A percentile compares a stretch with the other conserved stretches of the same genome.
These are phyloP conservation scores for Drosophila neonasuta DNA, from an alignment of 2,888 invertebrate species.

Conservation along the genomic window DNA sequence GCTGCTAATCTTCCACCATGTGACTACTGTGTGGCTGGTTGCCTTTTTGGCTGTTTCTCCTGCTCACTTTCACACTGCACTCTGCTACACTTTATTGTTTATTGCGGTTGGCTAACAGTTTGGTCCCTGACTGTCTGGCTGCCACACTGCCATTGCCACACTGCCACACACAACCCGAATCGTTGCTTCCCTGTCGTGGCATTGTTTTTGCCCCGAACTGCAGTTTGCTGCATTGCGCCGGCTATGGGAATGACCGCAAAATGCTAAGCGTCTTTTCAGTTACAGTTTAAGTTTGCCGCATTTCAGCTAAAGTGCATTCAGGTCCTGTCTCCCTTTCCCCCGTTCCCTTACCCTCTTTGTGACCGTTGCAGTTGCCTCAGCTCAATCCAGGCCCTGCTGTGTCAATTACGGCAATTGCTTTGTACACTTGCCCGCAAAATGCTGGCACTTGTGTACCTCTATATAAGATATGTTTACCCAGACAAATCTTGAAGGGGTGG, in stretches of 20 bases:
- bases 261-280: slow-evolving; percentile 71
- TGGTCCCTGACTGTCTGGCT: slow-evolving; percentile 44
- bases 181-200: slow-evolving; percentile 40
- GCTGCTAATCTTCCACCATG: slow-evolving; percentile 69
- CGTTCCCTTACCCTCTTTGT: too few relatives aligned
- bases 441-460: slow-evolving; percentile 61
- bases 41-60: slow-evolving; percentile 63
- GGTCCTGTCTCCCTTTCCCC: slow-evolving; percentile 9
- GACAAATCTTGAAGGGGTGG: slow-evolving; percentile 10
- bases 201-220: slow-evolving; percentile 51
- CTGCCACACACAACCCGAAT: neutral
- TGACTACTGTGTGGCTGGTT: slow-evolving; percentile 58
- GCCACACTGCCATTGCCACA: neutral
- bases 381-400: slow-evolving; percentile 38
- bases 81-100: slow-evolving; percentile 73
- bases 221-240: slow-evolving; percentile 59
- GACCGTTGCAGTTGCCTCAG: neutral
- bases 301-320: slow-evolving; percentile 65
- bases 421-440: slow-evolving; percentile 68
- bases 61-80: slow-evolving; percentile 52
- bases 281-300: slow-evolving; percentile 69
- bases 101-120: slow-evolving; percentile 66
- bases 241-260: slow-evolving; percentile 63
- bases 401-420: slow-evolving; percentile 72
- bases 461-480: slow-evolving; percentile 54